Percentiles rank a stretch among this genome's conserved stretches.
Conservation (phyloP, 2,113 vertebrate species). For the Gambusia holbrooki region DNA sequence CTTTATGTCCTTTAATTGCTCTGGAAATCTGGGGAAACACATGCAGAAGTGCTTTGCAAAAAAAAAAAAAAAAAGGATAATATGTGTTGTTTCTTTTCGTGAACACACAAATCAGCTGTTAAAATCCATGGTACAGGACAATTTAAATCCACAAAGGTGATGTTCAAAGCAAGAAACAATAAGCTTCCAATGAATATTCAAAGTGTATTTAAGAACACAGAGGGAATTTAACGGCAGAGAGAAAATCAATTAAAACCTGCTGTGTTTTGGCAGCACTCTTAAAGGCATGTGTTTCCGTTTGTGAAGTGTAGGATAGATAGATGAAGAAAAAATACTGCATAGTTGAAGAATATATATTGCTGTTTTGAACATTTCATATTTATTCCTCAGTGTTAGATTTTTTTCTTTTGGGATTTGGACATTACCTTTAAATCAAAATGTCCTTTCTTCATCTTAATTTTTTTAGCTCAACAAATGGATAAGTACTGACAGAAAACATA, state of each 20-base stretch:
- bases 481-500: no score
- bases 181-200: no score
- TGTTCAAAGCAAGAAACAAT: not conserved
- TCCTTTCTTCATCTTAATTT: no score
- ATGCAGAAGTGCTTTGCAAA: no score
- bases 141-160: not conserved
- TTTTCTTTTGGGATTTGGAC: not conserved
- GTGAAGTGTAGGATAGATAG: no score
- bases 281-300: no score
- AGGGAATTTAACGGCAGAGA: no score
- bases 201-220: no score
- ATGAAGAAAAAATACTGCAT: no score
- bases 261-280: not conserved
- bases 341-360: not conserved
- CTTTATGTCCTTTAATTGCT: constrained; percentile 46
- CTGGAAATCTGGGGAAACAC: constrained; percentile 4
- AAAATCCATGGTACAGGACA: not conserved
- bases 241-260: not conserved
- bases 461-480: no score
- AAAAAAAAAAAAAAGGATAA: not conserved
- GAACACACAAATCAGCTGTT: no score
- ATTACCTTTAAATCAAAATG: no score
- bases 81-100: not conserved
- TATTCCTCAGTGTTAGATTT: not conserved
- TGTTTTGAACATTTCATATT: not conserved